Evolutionary conservation across 2,888 invertebrate species (phyloP), one percentile per base, ranked within the genome.

Genomic region (Pollenia griseotomentosa): DNA sequence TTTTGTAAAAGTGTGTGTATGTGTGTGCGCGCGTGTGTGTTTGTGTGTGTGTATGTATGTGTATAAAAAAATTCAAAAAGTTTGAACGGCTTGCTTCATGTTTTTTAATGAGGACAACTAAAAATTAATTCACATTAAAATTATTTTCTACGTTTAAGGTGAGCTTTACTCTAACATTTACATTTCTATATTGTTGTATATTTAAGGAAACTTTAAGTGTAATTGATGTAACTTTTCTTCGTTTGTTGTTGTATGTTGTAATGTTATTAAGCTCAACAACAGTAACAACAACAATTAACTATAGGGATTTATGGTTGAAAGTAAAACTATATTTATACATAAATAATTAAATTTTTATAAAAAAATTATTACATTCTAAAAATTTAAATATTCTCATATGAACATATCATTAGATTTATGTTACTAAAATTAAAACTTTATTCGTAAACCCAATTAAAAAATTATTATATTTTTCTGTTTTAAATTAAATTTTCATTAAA

Each of bases 241-340:
- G 89, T 91, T 90, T 90, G 89, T 90, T 90, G 89, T 90, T 90
- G 89, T 88, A n/a, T 91, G 61, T 83, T 53, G 68, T 89, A 90
- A 88, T 87, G 89, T 86, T 89, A 88, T 86, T 89, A 88, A 74
- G 40, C 11, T 12, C 55, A 73, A 65, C 63, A 73, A 33, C 55
- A 73, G 46, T 55, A 73, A 33, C 66, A 82, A 59, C 55, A 77
- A 83, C 82, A 86, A 66, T 12, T 86, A 71, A 81, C 83, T 83
- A 65, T 51, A 86, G 83, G 80, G 75, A 86, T 83, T 71, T 77
- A 80, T 86, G 83, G 83, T 86, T 86, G 83, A 74, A 75, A 85
- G 16, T 51, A 51, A 78, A 61, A 78, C 46, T 63, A 53, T 66
- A 74, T 78, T 40, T 68, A 55, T 51, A 33, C 33, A 33, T 33